Evolutionary conservation across 2,113 vertebrate species (phyloP), one percentile per base, ranked within the genome.

Genomic region (Microcebus jonahi): DNA sequence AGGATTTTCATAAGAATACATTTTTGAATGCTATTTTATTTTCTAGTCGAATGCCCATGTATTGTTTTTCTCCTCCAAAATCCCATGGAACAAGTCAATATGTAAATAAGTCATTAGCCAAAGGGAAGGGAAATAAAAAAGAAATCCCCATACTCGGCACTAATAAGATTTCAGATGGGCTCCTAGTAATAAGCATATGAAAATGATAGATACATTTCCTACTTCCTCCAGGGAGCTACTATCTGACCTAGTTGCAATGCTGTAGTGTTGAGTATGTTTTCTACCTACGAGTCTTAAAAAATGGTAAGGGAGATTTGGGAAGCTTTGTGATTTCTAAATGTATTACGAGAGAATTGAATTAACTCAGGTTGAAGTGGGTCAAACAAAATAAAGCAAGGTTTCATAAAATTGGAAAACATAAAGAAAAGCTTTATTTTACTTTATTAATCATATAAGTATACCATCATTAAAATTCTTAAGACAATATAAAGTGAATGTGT

Each of bases 71-170:
- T 25, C 9, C 39, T 3, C 39, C 21, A 8, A 88, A 92, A 61
- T 71, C 36, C 50, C 76, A 61, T 50, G 45, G 61, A 96, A 88
- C 8, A 90, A 90, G 63, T 86, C 63, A 94, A 63, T 94, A 96
- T 96, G 71, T 92, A 97, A 97, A 97, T 97, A 96, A 94, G n/a
- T 88, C 71, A 95, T 92, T 97, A 97, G 84, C 59, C 77, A 77
- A 88, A 95, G 63, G 90, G 87, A 68, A 86, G 27, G 12, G 29
- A 91, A 92, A 59, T 84, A 75, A 87, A 73, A 57, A 95, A 65
- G 57, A 36, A 65, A 95, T 45, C 57, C 6, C 42, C 67, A 39
- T 34, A 27, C 34, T 91, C 0, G 11, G n/a, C 39, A 13, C 59
- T 96, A 92, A 70, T 92, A 96, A 94, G 76, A 96, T 96, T 97